These are phyloP conservation scores for Ferrisia virgata DNA, from an alignment of 2,888 invertebrate species.

Conservation along the genomic window DNA sequence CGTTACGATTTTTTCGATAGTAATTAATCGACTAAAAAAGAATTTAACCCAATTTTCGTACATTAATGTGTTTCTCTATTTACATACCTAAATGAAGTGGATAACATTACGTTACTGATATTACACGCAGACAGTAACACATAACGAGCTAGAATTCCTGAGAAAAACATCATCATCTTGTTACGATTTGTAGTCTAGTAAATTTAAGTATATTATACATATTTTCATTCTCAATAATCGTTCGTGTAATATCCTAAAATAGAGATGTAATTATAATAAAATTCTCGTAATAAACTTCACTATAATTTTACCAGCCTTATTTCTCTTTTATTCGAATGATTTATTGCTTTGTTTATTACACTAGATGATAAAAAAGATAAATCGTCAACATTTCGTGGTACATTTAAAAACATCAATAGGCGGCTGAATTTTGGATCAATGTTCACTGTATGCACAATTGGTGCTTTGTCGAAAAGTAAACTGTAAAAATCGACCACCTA, in stretches of 20 bases:
- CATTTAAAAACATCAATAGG: constrained; percentile 19
- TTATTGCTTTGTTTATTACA: background rate
- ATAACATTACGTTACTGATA: background rate
- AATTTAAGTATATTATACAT: background rate
- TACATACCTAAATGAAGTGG: constrained; percentile 20
- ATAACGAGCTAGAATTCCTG: background rate
- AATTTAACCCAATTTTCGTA: constrained; percentile 13
- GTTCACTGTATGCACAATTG: too few species aligned
- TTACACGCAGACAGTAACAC: background rate
- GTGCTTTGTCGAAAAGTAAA: too few species aligned
- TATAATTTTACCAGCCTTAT: background rate
- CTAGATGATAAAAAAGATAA: background rate
- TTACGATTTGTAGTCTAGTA: background rate
- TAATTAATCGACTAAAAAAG: constrained; percentile 7
- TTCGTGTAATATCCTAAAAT: background rate
- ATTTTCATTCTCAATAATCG: background rate
- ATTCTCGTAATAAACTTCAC: background rate
- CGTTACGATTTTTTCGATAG: background rate
- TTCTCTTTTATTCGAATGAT: background rate
- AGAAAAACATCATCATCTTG: background rate
- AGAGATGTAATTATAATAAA: background rate
- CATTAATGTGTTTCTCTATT: background rate
- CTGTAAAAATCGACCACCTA: too few species aligned
- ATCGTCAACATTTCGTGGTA: constrained; percentile 12
- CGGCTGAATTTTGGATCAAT: background rate